phyloP scores from a whole-genome alignment of 1,140 invertebrate species.

The Aradophagus sp. region DNA sequence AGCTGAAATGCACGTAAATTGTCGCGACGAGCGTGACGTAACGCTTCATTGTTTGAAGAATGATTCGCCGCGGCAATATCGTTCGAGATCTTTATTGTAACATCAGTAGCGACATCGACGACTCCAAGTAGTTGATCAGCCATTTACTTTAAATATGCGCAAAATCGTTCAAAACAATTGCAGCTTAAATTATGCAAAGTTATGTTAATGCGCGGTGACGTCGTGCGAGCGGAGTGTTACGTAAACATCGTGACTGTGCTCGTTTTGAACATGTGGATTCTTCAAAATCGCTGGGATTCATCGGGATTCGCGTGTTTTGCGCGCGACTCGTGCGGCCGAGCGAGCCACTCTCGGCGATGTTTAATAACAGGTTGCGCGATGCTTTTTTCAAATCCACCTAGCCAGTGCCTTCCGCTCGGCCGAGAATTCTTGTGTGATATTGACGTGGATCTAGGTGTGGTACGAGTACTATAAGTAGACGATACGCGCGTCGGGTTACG shows the following conservation, averaged over 20 bases:
- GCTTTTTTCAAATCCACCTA: conserved; percentile 49
- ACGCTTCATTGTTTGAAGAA: too few relatives aligned
- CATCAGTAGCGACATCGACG: conserved; percentile 1
- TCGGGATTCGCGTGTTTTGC: conserved; percentile 41
- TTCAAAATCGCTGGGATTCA: conserved; percentile 43
- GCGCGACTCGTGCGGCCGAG: conserved; percentile 29
- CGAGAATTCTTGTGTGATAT: conserved; percentile 55
- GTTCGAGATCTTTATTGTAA: conserved; percentile 26
- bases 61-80: conserved; percentile 7
- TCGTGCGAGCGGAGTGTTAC: conserved; percentile 42
- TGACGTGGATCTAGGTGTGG: conserved; percentile 57
- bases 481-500: conserved; percentile 54
- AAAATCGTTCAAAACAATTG: conserved; percentile 48
- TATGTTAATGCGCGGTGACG: conserved; percentile 53
- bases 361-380: conserved; percentile 57
- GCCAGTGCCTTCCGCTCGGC: conserved; percentile 50
- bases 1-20: too few relatives aligned
- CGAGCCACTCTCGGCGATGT: conserved; percentile 47
- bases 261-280: conserved; percentile 37
- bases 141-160: conserved; percentile 44
- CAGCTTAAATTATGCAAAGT: conserved; percentile 51
- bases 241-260: conserved; percentile 50
- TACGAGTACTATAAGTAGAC: conserved; percentile 51
- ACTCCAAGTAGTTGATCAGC: conserved; percentile 25
- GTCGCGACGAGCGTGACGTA: too few relatives aligned